These are phyloP conservation scores for Glossosoma conforme DNA, from an alignment of 1,140 invertebrate genomes.

Conservation along the genomic window DNA sequence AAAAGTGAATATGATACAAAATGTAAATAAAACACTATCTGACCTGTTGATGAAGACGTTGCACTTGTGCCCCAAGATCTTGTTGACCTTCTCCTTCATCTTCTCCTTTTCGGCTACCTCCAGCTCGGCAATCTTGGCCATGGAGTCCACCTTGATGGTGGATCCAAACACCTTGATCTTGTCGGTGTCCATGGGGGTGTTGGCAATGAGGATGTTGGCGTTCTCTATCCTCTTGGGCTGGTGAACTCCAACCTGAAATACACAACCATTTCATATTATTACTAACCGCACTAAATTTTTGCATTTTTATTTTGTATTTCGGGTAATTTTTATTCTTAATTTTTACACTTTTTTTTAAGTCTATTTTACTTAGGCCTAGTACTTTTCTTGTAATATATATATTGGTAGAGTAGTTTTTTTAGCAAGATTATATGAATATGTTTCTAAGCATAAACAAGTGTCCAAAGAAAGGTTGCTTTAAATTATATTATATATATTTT, in stretches of 20 bases:
- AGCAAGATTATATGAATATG: too few species aligned
- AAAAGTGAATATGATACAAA: not conserved
- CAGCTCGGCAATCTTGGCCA: conserved; percentile 97
- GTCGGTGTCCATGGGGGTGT: conserved; percentile 99
- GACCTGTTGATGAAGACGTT: conserved; percentile 98
- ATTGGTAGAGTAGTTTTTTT: too few species aligned
- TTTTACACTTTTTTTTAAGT: too few species aligned
- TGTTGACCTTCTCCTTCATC: conserved; percentile 99
- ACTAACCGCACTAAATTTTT: conserved; percentile 16
- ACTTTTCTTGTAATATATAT: too few species aligned
- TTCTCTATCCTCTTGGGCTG: conserved; percentile 89
- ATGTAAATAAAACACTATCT: conserved; percentile 20
- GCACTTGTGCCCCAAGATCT: conserved; percentile 92
- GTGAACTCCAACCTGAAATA: conserved; percentile 54
- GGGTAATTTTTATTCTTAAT: too few species aligned
- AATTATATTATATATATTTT: not conserved
- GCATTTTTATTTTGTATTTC: too few species aligned
- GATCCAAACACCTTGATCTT: conserved; percentile 99
- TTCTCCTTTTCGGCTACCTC: conserved; percentile 98
- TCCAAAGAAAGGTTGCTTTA: not conserved
- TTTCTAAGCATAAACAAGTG: not conserved
- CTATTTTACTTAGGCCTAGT: not conserved
- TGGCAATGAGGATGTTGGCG: conserved; percentile 97
- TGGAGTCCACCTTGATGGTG: conserved; percentile 93
- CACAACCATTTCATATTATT: too few species aligned